Evolutionary conservation across 2,888 invertebrate species (phyloP).

Genomic region (Heliconius cydno): DNA sequence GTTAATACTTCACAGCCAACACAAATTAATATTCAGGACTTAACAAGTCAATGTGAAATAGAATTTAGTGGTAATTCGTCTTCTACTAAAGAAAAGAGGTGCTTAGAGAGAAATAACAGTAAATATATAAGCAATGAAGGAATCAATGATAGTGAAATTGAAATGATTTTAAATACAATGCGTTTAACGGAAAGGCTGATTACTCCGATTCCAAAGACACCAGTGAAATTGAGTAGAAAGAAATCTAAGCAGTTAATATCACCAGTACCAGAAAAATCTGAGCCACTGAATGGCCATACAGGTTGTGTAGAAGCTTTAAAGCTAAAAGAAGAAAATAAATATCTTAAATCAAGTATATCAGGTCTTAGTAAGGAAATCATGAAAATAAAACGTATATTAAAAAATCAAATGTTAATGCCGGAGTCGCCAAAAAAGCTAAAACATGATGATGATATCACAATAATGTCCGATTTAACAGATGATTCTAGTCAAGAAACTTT

Average conservation of each 20-base stretch:
- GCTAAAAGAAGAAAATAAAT: slow-evolving; percentile 54
- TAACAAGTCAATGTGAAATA: slow-evolving; percentile 44
- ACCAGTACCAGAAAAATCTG: slow-evolving; percentile 20
- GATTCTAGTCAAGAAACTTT: slow-evolving; percentile 38
- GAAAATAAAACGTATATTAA: slow-evolving; percentile 53
- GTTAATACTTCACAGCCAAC: slow-evolving; percentile 3
- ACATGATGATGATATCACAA: slow-evolving; percentile 16
- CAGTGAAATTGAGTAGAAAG: slow-evolving; percentile 50
- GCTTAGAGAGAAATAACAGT: slow-evolving; percentile 61
- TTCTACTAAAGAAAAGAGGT: slow-evolving; percentile 54
- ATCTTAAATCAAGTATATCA: slow-evolving; percentile 50
- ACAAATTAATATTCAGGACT: slow-evolving; percentile 35
- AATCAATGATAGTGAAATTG: slow-evolving; percentile 63
- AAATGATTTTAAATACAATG: slow-evolving; percentile 66
- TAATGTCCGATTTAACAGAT: slow-evolving; percentile 31
- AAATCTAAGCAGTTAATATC: slow-evolving; percentile 26
- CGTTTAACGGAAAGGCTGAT: slow-evolving; percentile 56
- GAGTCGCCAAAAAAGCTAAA: slow-evolving; percentile 26
- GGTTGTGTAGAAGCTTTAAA: slow-evolving; percentile 53
- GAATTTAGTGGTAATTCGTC: slow-evolving; percentile 45
- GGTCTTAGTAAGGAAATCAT: slow-evolving; percentile 53
- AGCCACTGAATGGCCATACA: slow-evolving; percentile 25
- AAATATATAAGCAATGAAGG: slow-evolving; percentile 52
- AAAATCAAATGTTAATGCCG: slow-evolving; percentile 37
- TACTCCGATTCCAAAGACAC: slow-evolving; percentile 67